A percentile compares a stretch with the other conserved stretches of the same genome.
These are phyloP conservation scores for Polyploca ridens DNA, from an alignment of 2,888 invertebrate species.

Conservation along the genomic window DNA sequence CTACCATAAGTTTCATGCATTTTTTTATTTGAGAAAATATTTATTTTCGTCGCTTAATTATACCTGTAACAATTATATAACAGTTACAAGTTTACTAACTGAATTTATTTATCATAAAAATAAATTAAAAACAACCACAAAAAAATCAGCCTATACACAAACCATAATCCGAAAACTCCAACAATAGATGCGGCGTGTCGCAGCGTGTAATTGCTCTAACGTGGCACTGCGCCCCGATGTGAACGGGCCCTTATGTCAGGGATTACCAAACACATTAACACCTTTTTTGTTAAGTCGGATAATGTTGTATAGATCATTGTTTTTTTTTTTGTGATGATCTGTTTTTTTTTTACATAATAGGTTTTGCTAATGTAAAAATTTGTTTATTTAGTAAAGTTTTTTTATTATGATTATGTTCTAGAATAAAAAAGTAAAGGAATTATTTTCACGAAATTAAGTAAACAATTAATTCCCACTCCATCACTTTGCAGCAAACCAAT, in stretches of 20 bases:
- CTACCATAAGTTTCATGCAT: too few species aligned
- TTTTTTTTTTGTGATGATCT: background rate
- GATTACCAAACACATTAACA: constrained; percentile 37
- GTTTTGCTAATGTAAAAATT: too few species aligned
- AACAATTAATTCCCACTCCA: constrained; percentile 2
- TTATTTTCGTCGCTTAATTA: too few species aligned
- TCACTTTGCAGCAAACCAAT: constrained; percentile 32
- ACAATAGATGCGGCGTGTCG: constrained; percentile 25
- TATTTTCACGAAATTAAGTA: constrained; percentile 11
- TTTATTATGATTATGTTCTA: too few species aligned
- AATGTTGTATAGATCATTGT: constrained; percentile 2
- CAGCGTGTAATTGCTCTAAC: constrained; percentile 41
- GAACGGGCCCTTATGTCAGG: constrained; percentile 34
- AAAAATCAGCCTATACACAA: background rate
- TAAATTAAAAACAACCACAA: background rate
- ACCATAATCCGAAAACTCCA: constrained; percentile 1
- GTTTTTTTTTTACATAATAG: background rate
- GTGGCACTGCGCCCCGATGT: constrained; percentile 36
- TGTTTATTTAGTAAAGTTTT: too few species aligned
- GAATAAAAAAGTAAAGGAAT: too few species aligned
- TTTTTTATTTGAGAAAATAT: too few species aligned
- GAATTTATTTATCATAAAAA: background rate
- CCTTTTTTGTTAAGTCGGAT: constrained; percentile 17
- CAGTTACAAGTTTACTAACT: too few species aligned
- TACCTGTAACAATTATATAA: too few species aligned